Percentiles rank a stretch among this genome's conserved stretches.
Conservation (phyloP, 2,797 vertebrate genomes). For the Yasuhikotakia modesta region DNA sequence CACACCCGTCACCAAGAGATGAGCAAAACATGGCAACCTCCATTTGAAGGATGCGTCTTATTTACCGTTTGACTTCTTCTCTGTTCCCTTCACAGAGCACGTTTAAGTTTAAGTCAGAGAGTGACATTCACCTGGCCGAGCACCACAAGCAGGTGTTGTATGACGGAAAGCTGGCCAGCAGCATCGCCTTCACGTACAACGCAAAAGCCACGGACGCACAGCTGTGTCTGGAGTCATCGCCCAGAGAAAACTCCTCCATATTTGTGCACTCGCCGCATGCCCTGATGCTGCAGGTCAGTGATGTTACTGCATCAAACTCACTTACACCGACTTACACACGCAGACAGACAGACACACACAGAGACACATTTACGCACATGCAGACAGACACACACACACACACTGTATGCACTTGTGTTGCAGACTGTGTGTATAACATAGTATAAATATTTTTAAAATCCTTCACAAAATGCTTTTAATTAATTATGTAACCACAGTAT, state of each 20-base stretch:
- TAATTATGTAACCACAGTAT: too few relatives aligned
- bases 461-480: too few relatives aligned
- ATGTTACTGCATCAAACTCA: neutral
- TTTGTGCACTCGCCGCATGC: slow-evolving; percentile 97
- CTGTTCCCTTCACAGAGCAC: slow-evolving; percentile 79
- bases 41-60: slow-evolving; percentile 8
- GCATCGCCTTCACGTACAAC: slow-evolving; percentile 94
- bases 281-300: slow-evolving; percentile 93
- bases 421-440: too few relatives aligned
- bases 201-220: slow-evolving; percentile 95
- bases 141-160: slow-evolving; percentile 94
- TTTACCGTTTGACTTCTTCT: neutral
- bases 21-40: slow-evolving; percentile 8
- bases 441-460: too few relatives aligned
- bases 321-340: too few relatives aligned
- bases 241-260: slow-evolving; percentile 92
- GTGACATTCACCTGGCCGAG: slow-evolving; percentile 90
- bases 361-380: too few relatives aligned
- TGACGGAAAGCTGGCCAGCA: slow-evolving; percentile 87
- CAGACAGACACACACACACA: too few relatives aligned
- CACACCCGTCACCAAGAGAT: neutral
- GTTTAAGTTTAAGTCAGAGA: slow-evolving; percentile 96
- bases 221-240: slow-evolving; percentile 94
- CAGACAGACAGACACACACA: too few relatives aligned
- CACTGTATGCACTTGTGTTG: too few relatives aligned